Base-by-base conservation (phyloP, 2,888 invertebrate genomes). In the Tipula confusa region DNA sequence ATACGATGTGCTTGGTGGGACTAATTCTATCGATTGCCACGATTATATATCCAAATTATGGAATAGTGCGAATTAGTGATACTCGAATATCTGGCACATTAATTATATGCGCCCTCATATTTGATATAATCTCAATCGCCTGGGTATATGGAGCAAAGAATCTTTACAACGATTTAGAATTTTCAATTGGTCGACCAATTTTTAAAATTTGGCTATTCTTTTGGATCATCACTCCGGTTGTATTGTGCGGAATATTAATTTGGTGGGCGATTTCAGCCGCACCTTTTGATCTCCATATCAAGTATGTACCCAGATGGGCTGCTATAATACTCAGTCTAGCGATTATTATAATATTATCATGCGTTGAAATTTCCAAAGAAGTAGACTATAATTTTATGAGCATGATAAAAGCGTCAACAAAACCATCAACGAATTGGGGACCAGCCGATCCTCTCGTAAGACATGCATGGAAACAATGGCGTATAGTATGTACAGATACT, bases 391-490 rank as follows among this genome's bases (percentile, higher is more conserved):
- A 90, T 85, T 89, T 89, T 86, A 89, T 89, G 82, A 89, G 89
- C 84, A 89, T 89, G 89, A 90, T 90, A 15, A 89, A 89, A 83
- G 90, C 89, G 85, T 89, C 90, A 1, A 89, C 89, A 0, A 89
- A 89, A 82, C 87, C 89, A n/a, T 89, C 90, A 2, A 89, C 89
- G 85, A 90, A 90, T 86, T 90, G 90, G 90, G 90, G 90, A 1
- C 90, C 90, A 11, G 89, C 89, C 0, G 90, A 90, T 86, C 90
- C 90, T 0, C 84, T 90, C 84, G 89, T 89, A 0, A 87, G 90
- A 0, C 90, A 90, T 84, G 88, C 90, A 29, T 90, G 90, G 90
- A 90, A 89, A 85, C 90, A 90, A 84, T 90, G 90, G 90, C 88
- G 89, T 29, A 88, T 89, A 0, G 90, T 90, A 1, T 90, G 90